Evolutionary conservation across 2,113 vertebrate species (phyloP).

Genomic region (Pomatostomus ruficeps): DNA sequence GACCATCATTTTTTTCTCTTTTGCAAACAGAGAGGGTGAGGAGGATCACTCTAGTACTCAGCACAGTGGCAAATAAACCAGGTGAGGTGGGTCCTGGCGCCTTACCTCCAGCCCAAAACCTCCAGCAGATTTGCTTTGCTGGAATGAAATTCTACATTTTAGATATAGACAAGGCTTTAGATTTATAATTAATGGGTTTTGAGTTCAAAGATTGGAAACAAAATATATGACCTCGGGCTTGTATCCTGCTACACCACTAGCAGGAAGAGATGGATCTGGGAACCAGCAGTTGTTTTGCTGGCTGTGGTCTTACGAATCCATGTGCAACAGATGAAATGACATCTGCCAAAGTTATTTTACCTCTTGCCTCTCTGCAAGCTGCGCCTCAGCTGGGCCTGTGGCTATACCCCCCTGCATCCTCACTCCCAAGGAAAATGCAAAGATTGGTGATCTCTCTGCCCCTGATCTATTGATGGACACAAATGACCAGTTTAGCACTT

Average conservation of each 20-base stretch:
- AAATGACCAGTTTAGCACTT: conserved; percentile 11
- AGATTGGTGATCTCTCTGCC: not conserved
- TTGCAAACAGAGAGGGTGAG: not conserved
- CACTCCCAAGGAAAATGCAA: not conserved
- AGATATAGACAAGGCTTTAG: not conserved
- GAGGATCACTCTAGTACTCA: not conserved
- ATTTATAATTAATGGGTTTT: not conserved
- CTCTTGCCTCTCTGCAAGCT: not conserved
- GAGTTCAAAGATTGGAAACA: not conserved
- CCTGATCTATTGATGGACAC: not conserved
- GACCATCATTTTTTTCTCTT: not conserved
- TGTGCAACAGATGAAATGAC: not conserved
- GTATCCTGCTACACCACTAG: not conserved
- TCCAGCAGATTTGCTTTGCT: not conserved
- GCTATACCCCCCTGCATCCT: not conserved
- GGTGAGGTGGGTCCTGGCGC: not conserved
- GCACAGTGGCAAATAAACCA: not conserved
- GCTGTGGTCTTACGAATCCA: not conserved
- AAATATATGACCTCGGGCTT: not conserved
- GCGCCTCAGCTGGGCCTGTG: not conserved
- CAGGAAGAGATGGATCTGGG: not conserved
- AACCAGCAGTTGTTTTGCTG: not conserved
- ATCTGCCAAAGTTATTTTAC: not conserved
- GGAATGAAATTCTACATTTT: not conserved
- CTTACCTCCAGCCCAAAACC: not conserved